phyloP scores from a whole-genome alignment of 2,797 vertebrate species.

The Nyctibius grandis region DNA sequence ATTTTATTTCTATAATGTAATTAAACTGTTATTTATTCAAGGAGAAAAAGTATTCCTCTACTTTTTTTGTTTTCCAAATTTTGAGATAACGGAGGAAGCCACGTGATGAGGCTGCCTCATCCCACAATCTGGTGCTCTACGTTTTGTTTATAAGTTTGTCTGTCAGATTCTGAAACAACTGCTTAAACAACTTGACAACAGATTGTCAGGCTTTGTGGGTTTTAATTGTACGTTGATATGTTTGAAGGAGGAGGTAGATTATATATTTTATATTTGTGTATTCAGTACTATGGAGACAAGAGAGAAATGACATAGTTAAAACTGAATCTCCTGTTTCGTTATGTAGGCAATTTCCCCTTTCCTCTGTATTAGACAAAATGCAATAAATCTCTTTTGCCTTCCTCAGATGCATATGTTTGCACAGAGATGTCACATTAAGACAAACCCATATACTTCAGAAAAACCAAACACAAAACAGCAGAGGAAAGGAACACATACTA shows the following conservation, averaged over 20 bases:
- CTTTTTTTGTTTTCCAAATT: constrained; percentile 68
- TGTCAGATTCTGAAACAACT: constrained; percentile 53
- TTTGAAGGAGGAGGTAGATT: constrained; percentile 43
- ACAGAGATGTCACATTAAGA: background rate
- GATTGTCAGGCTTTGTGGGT: constrained; percentile 44
- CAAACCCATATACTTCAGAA: background rate
- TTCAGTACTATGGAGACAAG: constrained; percentile 10
- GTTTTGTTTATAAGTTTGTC: constrained; percentile 57
- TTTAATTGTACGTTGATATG: constrained; percentile 42
- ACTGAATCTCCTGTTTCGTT: constrained; percentile 31
- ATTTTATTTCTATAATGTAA: constrained; percentile 81
- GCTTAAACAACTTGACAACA: constrained; percentile 58
- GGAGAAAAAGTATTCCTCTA: constrained; percentile 66
- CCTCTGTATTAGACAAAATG: constrained; percentile 37
- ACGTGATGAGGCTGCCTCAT: constrained; percentile 52
- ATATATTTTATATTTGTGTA: constrained; percentile 43
- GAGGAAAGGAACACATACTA: background rate
- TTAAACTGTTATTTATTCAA: constrained; percentile 82
- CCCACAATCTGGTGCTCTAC: constrained; percentile 48
- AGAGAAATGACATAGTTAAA: constrained; percentile 36
- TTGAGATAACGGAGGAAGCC: constrained; percentile 36
- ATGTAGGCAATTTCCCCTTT: constrained; percentile 56
- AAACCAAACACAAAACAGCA: background rate
- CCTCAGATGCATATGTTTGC: constrained; percentile 35
- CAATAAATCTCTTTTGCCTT: constrained; percentile 58